Evolutionary conservation across 2,888 invertebrate species (phyloP), one percentile per base, ranked within the genome.

Genomic region (Sipunculus nudus): DNA sequence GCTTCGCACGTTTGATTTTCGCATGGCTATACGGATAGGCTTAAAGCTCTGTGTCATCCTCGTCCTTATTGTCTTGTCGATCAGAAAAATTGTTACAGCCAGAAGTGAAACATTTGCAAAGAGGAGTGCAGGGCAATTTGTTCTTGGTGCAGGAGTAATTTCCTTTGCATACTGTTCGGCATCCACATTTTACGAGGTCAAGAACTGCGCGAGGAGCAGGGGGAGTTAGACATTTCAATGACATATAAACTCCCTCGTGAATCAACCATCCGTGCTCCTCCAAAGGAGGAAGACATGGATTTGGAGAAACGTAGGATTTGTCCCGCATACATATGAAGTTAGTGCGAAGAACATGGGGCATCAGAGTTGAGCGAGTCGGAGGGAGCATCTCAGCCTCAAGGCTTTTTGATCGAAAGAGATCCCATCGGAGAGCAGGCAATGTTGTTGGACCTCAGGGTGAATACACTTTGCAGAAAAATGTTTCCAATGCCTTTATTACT

Each of bases 61-160:
- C n/a, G n/a, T n/a, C n/a, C n/a, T n/a, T n/a, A n/a, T n/a, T n/a
- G n/a, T n/a, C n/a, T n/a, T n/a, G n/a, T n/a, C n/a, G n/a, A n/a
- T n/a, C n/a, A n/a, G n/a, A n/a, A n/a, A n/a, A n/a, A n/a, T n/a
- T n/a, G n/a, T n/a, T n/a, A n/a, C n/a, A n/a, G n/a, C n/a, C n/a
- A n/a, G n/a, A n/a, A n/a, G n/a, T n/a, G n/a, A n/a, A 53, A 39
- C 59, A 59, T 39, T 56, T 54, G 21, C 59, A 59, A 26, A 55
- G 46, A 41, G 53, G 53, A 31, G 59, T 59, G 41, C 54, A 59
- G 28, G 45, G 38, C 16, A 59, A 39, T 35, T 26, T 39, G 26
- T 59, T 59, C 29, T 53, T 43, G 35, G 13, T 25, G 35, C 59
- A 59, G 28, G 38, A 5, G 39, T 54, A 59, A n/a, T 25, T n/a